These are phyloP conservation scores for Hylaeus volcanicus DNA, from an alignment of 1,140 invertebrate genomes.

Conservation along the genomic window DNA sequence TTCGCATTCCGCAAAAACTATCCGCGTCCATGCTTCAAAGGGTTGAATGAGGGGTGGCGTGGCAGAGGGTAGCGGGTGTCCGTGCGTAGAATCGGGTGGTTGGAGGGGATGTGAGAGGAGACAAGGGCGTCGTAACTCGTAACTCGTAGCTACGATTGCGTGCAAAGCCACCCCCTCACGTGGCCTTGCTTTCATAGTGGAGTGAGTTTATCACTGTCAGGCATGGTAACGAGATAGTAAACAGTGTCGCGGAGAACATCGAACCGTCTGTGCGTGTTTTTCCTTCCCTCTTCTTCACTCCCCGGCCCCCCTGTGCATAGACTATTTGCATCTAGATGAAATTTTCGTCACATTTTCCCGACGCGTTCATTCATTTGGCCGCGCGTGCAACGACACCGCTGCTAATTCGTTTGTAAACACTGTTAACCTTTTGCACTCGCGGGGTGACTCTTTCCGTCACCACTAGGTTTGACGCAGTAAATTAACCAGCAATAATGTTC, in stretches of 20 bases:
- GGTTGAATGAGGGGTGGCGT: conserved; percentile 52
- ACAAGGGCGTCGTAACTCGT: conserved; percentile 47
- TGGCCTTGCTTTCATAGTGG: conserved; percentile 48
- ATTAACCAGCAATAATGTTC: too few species aligned
- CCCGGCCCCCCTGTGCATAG: background rate
- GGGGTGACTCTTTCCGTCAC: too few species aligned
- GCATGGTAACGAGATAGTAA: conserved; percentile 57
- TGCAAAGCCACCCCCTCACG: conserved; percentile 36
- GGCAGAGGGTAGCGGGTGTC: conserved; percentile 45
- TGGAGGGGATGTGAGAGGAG: background rate
- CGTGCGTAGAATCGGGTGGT: conserved; percentile 44
- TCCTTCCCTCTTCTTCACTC: background rate
- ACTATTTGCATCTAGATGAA: conserved; percentile 40
- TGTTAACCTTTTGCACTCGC: too few species aligned
- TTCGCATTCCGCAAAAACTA: conserved; percentile 40
- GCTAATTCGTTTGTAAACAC: too few species aligned
- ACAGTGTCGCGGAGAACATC: conserved; percentile 45
- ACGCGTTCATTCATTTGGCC: background rate
- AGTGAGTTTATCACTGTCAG: conserved; percentile 60
- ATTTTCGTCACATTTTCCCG: conserved; percentile 8
- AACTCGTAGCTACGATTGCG: conserved; percentile 54
- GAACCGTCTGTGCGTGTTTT: conserved; percentile 7
- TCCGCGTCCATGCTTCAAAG: conserved; percentile 35
- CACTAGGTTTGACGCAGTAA: too few species aligned
- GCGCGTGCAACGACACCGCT: background rate